A percentile compares a stretch with the other conserved stretches of the same genome.
These are phyloP conservation scores for Ispidina picta DNA, from an alignment of 2,797 vertebrate species.

Conservation along the genomic window DNA sequence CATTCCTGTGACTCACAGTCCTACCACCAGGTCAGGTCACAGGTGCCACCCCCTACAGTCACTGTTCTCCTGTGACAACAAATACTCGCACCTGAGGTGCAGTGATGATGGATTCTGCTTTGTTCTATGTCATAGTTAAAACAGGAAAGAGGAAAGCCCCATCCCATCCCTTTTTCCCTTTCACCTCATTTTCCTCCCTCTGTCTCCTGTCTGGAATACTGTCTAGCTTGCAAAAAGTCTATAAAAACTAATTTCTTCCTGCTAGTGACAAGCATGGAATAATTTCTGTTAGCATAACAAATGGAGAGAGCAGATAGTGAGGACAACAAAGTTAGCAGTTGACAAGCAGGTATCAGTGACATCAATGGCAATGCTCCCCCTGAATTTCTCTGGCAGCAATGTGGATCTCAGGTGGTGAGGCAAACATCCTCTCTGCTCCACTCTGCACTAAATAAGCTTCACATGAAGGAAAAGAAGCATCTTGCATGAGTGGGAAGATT, in stretches of 20 bases:
- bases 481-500: not conserved
- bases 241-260: not conserved
- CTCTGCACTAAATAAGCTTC: not conserved
- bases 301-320: not conserved
- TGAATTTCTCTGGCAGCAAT: not conserved
- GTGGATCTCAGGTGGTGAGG: not conserved
- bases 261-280: not conserved
- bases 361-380: not conserved
- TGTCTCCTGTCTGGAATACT: constrained; percentile 7
- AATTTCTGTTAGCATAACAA: not conserved
- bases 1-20: not conserved
- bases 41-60: not conserved
- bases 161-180: not conserved
- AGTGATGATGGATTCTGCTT: not conserved
- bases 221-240: not conserved
- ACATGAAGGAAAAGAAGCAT: not conserved
- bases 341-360: not conserved
- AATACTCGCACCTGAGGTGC: not conserved
- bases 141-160: constrained; percentile 54
- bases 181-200: not conserved
- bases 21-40: not conserved
- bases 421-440: not conserved
- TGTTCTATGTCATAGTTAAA: not conserved
- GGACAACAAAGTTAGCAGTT: not conserved
- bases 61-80: not conserved